Conservation (phyloP, 2,797 vertebrate genomes). For the Lithobates pipiens region DNA sequence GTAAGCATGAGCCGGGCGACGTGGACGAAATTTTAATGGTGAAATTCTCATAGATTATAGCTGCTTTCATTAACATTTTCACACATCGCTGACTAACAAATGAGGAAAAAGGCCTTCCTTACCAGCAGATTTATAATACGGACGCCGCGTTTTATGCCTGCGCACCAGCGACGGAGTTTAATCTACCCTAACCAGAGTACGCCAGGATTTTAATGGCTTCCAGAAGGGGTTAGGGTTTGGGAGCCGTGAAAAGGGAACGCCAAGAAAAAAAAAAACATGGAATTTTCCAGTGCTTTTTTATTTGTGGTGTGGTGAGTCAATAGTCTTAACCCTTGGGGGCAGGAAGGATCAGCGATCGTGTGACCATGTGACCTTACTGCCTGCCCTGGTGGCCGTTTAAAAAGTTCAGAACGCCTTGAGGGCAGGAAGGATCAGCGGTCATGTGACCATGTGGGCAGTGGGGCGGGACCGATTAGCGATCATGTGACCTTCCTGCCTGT, state of each 20-base stretch:
- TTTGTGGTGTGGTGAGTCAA: too few species aligned
- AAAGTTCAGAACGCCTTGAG: too few species aligned
- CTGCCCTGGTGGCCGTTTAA: too few species aligned
- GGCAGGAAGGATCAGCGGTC: too few species aligned
- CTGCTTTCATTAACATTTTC: conserved; percentile 99
- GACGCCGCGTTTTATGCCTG: conserved; percentile 23
- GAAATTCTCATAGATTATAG: conserved; percentile 88
- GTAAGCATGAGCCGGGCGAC: conserved; percentile 85
- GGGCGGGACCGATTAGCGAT: too few species aligned
- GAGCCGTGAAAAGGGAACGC: not conserved
- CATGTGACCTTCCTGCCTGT: too few species aligned
- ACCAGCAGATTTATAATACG: conserved; percentile 83
- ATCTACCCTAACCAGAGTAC: conserved; percentile 62
- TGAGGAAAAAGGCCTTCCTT: conserved; percentile 89
- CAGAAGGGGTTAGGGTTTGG: not conserved
- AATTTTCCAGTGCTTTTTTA: too few species aligned
- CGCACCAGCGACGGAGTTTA: conserved; percentile 59
- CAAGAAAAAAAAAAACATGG: too few species aligned
- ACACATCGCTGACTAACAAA: conserved; percentile 95
- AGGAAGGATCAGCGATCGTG: too few species aligned
- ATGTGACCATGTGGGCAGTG: too few species aligned
- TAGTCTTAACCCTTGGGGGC: too few species aligned
- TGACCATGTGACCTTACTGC: too few species aligned
- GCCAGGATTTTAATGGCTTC: conserved; percentile 63
- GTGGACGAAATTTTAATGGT: conserved; percentile 90